Evolutionary conservation across 2,888 invertebrate species (phyloP).

Genomic region (Brenthis hecate): DNA sequence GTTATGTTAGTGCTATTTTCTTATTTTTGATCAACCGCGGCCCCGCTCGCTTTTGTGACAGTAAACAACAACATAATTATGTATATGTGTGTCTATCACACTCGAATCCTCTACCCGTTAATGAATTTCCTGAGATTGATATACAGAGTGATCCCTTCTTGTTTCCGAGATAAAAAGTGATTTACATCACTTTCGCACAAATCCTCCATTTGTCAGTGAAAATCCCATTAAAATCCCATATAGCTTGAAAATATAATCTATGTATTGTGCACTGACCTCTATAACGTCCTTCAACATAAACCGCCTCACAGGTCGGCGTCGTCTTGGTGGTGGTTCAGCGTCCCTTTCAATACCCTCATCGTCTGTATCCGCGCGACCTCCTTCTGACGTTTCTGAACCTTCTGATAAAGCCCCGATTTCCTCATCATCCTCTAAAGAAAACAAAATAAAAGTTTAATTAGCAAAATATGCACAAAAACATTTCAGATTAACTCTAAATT

Average conservation of each 20-base stretch:
- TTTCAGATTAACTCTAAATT: not conserved
- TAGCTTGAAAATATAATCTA: not conserved
- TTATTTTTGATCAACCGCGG: no score
- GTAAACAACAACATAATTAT: no score
- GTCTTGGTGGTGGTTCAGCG: conserved; percentile 80
- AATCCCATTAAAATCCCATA: no score
- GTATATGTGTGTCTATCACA: no score
- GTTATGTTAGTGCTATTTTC: no score
- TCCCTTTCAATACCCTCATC: conserved; percentile 96
- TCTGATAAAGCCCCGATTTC: conserved; percentile 69
- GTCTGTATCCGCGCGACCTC: conserved; percentile 80
- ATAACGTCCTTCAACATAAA: conserved; percentile 82
- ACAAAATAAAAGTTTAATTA: not conserved
- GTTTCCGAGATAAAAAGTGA: no score
- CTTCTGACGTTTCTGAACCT: conserved; percentile 72
- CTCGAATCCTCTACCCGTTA: no score
- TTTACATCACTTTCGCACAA: no score
- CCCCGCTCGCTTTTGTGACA: no score
- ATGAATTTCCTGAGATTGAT: no score
- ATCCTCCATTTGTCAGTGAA: no score
- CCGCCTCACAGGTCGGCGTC: conserved; percentile 68
- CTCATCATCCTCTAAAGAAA: conserved; percentile 68
- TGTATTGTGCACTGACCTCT: conserved; percentile 68
- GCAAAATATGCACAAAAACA: not conserved
- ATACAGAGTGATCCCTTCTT: no score